Evolutionary conservation across 2,888 invertebrate genomes (phyloP).

Genomic region (Aphrophora alni): DNA sequence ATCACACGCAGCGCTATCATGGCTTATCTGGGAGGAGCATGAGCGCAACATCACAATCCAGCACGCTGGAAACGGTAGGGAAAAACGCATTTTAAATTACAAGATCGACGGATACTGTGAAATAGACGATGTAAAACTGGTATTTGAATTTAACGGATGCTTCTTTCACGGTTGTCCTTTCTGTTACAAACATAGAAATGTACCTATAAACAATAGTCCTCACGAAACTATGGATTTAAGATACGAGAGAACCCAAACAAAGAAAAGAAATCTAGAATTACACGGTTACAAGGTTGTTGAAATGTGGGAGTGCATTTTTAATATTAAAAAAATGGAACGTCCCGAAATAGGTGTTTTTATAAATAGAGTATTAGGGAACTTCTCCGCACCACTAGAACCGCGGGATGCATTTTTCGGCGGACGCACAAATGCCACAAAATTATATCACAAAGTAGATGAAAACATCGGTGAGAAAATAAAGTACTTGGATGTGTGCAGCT

Average conservation of each 20-base stretch:
- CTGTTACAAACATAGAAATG: conserved; percentile 30
- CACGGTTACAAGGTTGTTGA: conserved; percentile 29
- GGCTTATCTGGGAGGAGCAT: conserved; percentile 19
- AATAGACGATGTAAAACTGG: conserved; percentile 19
- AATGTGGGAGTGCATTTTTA: conserved; percentile 42
- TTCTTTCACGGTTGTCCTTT: conserved; percentile 38
- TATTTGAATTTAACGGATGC: conserved; percentile 42
- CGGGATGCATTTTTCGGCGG: conserved; percentile 6
- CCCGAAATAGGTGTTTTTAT: conserved; percentile 3
- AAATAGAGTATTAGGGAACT: neutral
- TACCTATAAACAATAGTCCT: neutral
- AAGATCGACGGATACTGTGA: conserved; percentile 49
- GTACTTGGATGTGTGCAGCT: too few relatives aligned
- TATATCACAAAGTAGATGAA: conserved; percentile 45
- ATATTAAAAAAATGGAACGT: conserved; percentile 28
- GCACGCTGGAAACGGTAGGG: conserved; percentile 6
- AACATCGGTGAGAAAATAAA: too few relatives aligned
- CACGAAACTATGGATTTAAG: neutral
- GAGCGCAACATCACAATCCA: neutral
- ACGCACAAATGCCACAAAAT: conserved; percentile 14
- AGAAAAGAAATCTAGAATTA: neutral
- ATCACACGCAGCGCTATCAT: neutral
- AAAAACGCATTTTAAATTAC: conserved; percentile 36
- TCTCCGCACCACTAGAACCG: neutral
- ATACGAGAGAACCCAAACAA: neutral